Conservation (phyloP, 2,113 vertebrate species). For the Daphoenositta chrysoptera region DNA sequence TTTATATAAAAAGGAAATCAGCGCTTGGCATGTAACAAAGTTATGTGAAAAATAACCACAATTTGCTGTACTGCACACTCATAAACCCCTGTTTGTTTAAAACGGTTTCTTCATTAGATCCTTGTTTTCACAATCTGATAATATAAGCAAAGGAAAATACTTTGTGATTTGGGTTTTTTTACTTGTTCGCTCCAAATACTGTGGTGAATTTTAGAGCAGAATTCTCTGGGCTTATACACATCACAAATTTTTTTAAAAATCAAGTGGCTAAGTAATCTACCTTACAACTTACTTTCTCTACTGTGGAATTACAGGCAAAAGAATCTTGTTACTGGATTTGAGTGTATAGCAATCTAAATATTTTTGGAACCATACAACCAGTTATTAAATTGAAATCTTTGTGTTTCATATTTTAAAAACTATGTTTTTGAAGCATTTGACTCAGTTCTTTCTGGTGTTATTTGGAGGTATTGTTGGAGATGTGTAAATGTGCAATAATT, state of each 20-base stretch:
- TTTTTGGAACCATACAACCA: not conserved
- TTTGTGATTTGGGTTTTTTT: not conserved
- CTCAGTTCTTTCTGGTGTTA: not conserved
- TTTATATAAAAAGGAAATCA: constrained; percentile 23
- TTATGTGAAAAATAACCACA: not conserved
- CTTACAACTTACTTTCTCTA: not conserved
- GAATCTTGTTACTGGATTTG: not conserved
- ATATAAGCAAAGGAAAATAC: not conserved
- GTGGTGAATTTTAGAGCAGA: not conserved
- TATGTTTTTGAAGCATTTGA: not conserved
- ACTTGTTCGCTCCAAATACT: not conserved
- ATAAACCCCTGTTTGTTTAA: not conserved
- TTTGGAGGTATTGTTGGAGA: not conserved
- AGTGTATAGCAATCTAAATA: accelerated
- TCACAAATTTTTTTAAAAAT: not conserved
- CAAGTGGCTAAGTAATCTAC: not conserved
- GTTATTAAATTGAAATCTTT: not conserved
- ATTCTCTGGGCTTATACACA: not conserved
- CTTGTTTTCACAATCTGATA: not conserved
- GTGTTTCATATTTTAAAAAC: not conserved
- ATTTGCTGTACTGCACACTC: not conserved
- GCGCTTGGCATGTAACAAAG: not conserved
- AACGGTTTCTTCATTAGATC: not conserved
- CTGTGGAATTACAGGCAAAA: not conserved
- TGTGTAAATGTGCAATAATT: not conserved